These are phyloP conservation scores for Agonopterix arenella DNA, from an alignment of 2,888 invertebrate genomes.

Conservation along the genomic window DNA sequence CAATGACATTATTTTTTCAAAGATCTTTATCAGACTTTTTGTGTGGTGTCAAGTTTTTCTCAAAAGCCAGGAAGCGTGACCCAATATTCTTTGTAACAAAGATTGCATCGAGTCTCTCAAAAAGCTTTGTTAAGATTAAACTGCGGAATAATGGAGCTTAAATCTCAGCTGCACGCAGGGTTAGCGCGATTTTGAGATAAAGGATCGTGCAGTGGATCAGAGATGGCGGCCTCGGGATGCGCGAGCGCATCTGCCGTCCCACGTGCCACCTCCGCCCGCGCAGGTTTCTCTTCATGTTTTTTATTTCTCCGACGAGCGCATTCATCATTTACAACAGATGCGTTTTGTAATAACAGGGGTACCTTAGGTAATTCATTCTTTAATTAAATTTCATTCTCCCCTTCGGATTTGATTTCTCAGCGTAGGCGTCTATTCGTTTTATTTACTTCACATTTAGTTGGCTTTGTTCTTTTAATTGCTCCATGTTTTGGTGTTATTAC, in stretches of 20 bases:
- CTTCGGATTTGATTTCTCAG: slow-evolving; percentile 32
- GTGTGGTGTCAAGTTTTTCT: slow-evolving; percentile 14
- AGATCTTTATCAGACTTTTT: slow-evolving; percentile 14
- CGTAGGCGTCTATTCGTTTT: slow-evolving; percentile 35
- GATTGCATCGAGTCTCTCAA: slow-evolving; percentile 34
- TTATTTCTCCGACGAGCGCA: slow-evolving; percentile 53
- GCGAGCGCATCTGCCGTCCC: slow-evolving; percentile 69
- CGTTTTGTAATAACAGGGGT: slow-evolving; percentile 56
- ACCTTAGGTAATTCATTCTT: slow-evolving; percentile 51
- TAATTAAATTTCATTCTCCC: slow-evolving; percentile 58
- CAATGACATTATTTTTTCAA: slow-evolving; percentile 7
- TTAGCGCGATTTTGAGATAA: slow-evolving; percentile 54
- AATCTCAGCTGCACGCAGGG: slow-evolving; percentile 52
- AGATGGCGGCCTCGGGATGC: slow-evolving; percentile 44
- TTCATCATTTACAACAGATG: slow-evolving; percentile 69
- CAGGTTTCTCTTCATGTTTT: slow-evolving; percentile 54
- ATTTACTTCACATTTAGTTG: slow-evolving; percentile 26
- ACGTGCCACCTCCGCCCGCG: slow-evolving; percentile 69
- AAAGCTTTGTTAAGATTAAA: slow-evolving; percentile 33
- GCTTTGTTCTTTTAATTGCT: slow-evolving; percentile 13
- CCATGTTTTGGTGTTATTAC: slow-evolving; percentile 16
- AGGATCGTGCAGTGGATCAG: slow-evolving; percentile 34
- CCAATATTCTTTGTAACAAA: slow-evolving; percentile 18
- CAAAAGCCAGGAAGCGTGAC: slow-evolving; percentile 15
- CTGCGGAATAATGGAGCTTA: slow-evolving; percentile 52